A percentile compares a stretch with the other conserved stretches of the same genome.
These are phyloP conservation scores for Meghimatium bilineatum DNA, from an alignment of 2,888 invertebrate species.

Conservation along the genomic window DNA sequence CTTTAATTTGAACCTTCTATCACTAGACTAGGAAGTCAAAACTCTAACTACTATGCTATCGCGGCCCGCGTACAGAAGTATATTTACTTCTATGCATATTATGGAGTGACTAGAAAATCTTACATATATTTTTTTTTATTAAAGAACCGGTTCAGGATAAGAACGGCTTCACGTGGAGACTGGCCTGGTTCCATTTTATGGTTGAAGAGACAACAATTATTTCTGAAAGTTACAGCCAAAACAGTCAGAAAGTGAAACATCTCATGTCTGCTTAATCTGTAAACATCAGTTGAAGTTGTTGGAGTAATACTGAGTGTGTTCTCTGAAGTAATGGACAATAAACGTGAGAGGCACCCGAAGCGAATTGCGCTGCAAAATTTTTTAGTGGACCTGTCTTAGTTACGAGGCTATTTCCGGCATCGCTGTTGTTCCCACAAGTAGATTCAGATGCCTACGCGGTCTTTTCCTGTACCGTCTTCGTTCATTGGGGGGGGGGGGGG, in stretches of 20 bases:
- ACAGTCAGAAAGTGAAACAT: neutral
- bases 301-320: neutral
- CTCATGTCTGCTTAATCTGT: neutral
- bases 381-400: slow-evolving; percentile 1
- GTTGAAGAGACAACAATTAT: neutral
- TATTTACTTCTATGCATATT: too few relatives aligned
- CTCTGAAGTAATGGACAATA: neutral
- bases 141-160: too few relatives aligned
- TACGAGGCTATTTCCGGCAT: slow-evolving; percentile 12
- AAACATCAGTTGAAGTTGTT: neutral
- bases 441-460: neutral
- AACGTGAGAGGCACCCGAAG: neutral
- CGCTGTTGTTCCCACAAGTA: neutral
- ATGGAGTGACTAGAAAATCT: too few relatives aligned
- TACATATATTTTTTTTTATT: too few relatives aligned
- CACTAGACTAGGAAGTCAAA: too few relatives aligned
- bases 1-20: too few relatives aligned
- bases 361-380: neutral
- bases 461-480: neutral
- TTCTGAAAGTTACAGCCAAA: neutral
- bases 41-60: too few relatives aligned
- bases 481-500: too few relatives aligned
- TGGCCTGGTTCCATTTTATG: too few relatives aligned
- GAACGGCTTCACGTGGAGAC: too few relatives aligned
- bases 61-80: too few relatives aligned